A percentile compares a stretch with the other conserved stretches of the same genome.
These are phyloP conservation scores for Erpetoichthys calabaricus DNA, from an alignment of 2,797 vertebrate genomes.

Conservation along the genomic window DNA sequence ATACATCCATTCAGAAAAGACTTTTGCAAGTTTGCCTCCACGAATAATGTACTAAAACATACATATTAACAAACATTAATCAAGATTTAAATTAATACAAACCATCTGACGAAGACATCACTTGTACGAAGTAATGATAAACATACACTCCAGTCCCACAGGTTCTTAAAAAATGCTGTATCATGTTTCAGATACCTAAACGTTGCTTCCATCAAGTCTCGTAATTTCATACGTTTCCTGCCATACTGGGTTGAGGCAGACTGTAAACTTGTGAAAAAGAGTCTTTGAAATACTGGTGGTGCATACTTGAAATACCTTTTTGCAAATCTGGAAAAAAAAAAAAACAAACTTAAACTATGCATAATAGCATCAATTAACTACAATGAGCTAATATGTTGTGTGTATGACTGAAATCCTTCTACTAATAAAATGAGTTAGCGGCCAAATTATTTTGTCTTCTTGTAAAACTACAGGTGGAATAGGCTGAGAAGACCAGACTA, in stretches of 20 bases:
- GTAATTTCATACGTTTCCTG: slow-evolving; percentile 84
- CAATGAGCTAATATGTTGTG: too few species aligned
- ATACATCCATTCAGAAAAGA: too few species aligned
- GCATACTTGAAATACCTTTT: slow-evolving; percentile 73
- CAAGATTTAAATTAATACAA: slow-evolving; percentile 15
- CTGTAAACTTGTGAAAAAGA: slow-evolving; percentile 85
- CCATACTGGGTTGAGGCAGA: slow-evolving; percentile 75
- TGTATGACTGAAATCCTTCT: too few species aligned
- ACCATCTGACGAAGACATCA: slow-evolving; percentile 87
- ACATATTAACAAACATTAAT: background rate
- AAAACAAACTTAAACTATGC: background rate
- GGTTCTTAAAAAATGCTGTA: slow-evolving; percentile 60
- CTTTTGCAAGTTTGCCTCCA: accelerated
- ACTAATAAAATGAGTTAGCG: too few species aligned
- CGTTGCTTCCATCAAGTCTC: slow-evolving; percentile 91
- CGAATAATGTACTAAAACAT: background rate
- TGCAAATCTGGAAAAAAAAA: slow-evolving; percentile 59
- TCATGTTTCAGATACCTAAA: slow-evolving; percentile 77
- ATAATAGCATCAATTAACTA: too few species aligned
- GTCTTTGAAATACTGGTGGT: slow-evolving; percentile 85
- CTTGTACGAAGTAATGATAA: slow-evolving; percentile 86
- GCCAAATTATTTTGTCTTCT: too few species aligned
- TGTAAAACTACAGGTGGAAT: too few species aligned
- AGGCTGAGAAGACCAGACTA: too few species aligned
- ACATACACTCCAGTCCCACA: slow-evolving; percentile 97